These are phyloP conservation scores for Platorchestia sp. DNA, from an alignment of 1,140 invertebrate species.

Conservation along the genomic window DNA sequence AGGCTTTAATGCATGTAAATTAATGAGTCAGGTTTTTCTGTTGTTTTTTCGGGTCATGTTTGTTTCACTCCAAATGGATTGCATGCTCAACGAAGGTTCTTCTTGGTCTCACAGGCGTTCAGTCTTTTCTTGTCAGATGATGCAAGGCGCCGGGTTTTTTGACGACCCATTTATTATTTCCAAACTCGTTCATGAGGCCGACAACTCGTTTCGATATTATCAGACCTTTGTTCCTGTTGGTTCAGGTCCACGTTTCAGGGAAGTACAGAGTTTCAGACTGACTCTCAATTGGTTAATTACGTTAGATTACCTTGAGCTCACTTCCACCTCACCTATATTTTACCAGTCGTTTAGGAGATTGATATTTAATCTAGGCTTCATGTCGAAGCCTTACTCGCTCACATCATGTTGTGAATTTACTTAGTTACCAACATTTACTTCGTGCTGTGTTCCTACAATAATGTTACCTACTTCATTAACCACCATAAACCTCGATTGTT, in stretches of 20 bases:
- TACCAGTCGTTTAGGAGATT: too few relatives aligned
- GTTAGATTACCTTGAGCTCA: background rate
- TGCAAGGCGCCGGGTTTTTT: background rate
- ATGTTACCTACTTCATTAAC: background rate
- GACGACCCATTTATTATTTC: background rate
- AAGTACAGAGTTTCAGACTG: background rate
- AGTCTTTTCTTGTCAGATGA: background rate
- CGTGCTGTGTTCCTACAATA: background rate
- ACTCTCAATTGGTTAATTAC: background rate
- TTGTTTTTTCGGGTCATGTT: background rate
- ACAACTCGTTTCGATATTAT: background rate
- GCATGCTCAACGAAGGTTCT: background rate
- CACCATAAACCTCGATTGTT: background rate
- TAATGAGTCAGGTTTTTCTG: background rate
- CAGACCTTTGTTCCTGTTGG: background rate
- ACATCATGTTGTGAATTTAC: too few relatives aligned
- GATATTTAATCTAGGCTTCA: too few relatives aligned
- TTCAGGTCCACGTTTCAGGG: background rate
- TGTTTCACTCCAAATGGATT: background rate
- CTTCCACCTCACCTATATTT: too few relatives aligned
- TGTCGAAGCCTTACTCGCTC: too few relatives aligned
- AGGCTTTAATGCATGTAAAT: background rate
- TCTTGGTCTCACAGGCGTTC: background rate
- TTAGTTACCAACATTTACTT: too few relatives aligned
- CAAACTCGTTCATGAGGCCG: background rate